A percentile compares a stretch with the other conserved stretches of the same genome.
phyloP scores from a whole-genome alignment of 1,140 invertebrate species.

The Arion vulgaris region DNA sequence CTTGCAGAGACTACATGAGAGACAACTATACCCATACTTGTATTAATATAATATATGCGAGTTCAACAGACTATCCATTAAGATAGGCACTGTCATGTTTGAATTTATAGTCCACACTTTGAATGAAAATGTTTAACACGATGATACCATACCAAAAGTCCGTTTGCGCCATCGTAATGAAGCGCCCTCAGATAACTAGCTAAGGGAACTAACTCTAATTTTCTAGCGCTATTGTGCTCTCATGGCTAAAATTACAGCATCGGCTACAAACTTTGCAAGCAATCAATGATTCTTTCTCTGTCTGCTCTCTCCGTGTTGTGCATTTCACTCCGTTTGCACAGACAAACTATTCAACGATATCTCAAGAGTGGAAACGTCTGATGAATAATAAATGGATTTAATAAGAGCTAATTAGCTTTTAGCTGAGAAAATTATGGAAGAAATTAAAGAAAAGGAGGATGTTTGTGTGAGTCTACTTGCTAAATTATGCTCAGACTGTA shows the following conservation, averaged over 20 bases:
- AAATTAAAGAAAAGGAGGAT: too few species aligned
- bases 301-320: not conserved
- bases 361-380: too few species aligned
- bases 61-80: not conserved
- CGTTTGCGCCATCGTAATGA: not conserved
- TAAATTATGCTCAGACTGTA: too few species aligned
- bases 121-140: not conserved
- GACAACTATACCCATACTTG: not conserved
- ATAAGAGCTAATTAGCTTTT: too few species aligned
- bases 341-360: too few species aligned
- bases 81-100: not conserved
- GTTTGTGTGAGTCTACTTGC: too few species aligned
- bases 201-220: not conserved
- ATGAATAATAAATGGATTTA: too few species aligned
- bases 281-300: not conserved
- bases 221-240: not conserved
- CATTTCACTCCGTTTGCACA: too few species aligned
- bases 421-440: too few species aligned
- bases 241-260: not conserved
- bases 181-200: not conserved
- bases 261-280: not conserved
- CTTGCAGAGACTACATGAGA: not conserved
- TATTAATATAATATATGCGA: not conserved
- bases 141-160: not conserved
- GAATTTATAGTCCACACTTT: not conserved